Conservation (phyloP, 2,113 vertebrate genomes). For the Phaethornis superciliosus region DNA sequence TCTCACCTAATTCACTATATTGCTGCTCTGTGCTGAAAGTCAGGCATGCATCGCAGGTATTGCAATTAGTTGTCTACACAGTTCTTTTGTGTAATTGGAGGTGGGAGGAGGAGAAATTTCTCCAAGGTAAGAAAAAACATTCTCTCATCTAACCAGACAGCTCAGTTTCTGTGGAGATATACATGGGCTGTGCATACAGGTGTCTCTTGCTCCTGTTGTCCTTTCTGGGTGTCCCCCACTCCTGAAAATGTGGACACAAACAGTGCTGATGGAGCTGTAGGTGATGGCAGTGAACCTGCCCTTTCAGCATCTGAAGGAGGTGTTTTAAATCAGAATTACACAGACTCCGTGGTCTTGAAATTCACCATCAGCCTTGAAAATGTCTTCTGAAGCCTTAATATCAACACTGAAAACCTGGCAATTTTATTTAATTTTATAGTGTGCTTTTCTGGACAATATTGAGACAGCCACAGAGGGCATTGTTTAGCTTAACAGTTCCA, state of each 20-base stretch:
- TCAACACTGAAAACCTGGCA: neutral
- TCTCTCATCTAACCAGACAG: neutral
- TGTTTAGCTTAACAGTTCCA: neutral
- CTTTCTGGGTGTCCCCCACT: too few relatives aligned
- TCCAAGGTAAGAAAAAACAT: neutral
- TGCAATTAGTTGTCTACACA: neutral
- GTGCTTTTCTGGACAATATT: neutral
- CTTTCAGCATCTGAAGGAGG: neutral
- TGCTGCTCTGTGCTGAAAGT: conserved; percentile 30
- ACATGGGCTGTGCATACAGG: accelerated
- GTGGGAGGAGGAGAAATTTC: neutral
- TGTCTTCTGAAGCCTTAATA: accelerated
- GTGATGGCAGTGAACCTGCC: neutral
- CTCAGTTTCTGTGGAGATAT: accelerated
- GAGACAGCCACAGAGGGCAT: neutral
- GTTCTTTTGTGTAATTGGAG: neutral
- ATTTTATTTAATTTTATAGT: neutral
- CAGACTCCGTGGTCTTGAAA: neutral
- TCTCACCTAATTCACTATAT: conserved; percentile 20
- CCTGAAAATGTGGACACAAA: accelerated
- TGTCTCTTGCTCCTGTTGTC: neutral
- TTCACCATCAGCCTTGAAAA: neutral
- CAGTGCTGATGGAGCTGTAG: accelerated
- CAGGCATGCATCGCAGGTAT: conserved; percentile 2
- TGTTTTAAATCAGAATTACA: neutral